Conservation (phyloP, 2,113 vertebrate genomes). For the Lagopus leucura region DNA sequence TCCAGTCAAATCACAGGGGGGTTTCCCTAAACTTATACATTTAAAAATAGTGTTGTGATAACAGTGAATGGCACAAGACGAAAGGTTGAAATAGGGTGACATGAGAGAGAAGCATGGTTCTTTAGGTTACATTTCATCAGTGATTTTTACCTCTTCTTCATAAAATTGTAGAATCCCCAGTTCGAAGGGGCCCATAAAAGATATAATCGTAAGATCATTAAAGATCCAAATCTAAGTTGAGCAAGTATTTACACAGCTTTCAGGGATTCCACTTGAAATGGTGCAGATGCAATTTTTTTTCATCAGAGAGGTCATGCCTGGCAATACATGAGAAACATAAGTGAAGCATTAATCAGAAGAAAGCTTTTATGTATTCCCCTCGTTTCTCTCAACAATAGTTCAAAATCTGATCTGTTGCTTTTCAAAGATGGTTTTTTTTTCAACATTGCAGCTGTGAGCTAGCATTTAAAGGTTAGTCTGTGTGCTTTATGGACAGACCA, state of each 20-base stretch:
- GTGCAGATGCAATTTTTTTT: fast-evolving
- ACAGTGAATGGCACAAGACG: not conserved
- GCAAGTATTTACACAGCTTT: not conserved
- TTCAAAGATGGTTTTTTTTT: not conserved
- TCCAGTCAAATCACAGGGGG: not conserved
- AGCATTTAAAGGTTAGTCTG: not conserved
- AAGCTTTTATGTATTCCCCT: not conserved
- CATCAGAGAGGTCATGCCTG: not conserved
- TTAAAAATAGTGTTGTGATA: not conserved
- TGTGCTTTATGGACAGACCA: not conserved
- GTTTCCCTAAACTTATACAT: not conserved
- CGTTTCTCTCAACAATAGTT: not conserved
- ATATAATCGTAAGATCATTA: too few relatives aligned
- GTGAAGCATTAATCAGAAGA: not conserved
- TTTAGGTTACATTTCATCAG: not conserved
- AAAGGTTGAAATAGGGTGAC: not conserved
- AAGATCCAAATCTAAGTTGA: not conserved
- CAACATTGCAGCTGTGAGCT: not conserved
- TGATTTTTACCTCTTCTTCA: not conserved
- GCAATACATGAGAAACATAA: not conserved
- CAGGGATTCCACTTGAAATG: not conserved
- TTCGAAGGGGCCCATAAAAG: too few relatives aligned
- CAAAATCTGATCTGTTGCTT: not conserved
- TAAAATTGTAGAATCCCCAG: too few relatives aligned
- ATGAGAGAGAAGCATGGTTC: fast-evolving